These are phyloP conservation scores for Urocolius indicus DNA, from an alignment of 2,113 vertebrate genomes.

Conservation along the genomic window DNA sequence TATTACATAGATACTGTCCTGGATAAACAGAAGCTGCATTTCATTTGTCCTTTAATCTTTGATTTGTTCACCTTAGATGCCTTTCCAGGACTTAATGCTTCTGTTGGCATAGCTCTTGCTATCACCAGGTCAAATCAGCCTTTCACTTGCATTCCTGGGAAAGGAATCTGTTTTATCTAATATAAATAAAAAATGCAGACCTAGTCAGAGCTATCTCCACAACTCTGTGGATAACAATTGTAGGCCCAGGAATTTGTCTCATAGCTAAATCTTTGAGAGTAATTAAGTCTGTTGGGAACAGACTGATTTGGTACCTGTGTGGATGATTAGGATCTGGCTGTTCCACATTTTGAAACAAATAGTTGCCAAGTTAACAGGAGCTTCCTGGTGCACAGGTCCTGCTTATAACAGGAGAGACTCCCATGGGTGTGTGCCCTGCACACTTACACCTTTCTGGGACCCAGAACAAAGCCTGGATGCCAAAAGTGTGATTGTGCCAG, in stretches of 20 bases:
- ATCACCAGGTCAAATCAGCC: neutral
- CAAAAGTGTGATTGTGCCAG: accelerated
- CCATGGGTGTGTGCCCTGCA: neutral
- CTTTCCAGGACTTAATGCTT: neutral
- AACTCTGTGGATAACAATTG: neutral
- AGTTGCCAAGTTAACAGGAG: neutral
- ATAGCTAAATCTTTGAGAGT: neutral
- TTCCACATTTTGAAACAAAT: neutral
- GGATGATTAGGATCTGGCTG: neutral
- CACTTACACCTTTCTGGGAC: neutral
- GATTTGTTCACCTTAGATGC: neutral
- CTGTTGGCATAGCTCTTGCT: neutral
- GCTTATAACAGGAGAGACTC: neutral
- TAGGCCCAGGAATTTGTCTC: neutral
- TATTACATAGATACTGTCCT: neutral
- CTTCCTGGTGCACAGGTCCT: neutral
- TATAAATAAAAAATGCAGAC: neutral
- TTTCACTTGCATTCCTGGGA: neutral
- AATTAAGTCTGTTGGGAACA: neutral
- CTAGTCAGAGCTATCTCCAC: neutral
- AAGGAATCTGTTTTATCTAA: neutral
- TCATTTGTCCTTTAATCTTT: neutral
- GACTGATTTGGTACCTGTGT: neutral
- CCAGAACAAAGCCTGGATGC: neutral
- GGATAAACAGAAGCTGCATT: neutral